Percentiles rank a stretch among this genome's conserved stretches.
phyloP scores from a whole-genome alignment of 2,113 vertebrate species.

The Panthera tigris region DNA sequence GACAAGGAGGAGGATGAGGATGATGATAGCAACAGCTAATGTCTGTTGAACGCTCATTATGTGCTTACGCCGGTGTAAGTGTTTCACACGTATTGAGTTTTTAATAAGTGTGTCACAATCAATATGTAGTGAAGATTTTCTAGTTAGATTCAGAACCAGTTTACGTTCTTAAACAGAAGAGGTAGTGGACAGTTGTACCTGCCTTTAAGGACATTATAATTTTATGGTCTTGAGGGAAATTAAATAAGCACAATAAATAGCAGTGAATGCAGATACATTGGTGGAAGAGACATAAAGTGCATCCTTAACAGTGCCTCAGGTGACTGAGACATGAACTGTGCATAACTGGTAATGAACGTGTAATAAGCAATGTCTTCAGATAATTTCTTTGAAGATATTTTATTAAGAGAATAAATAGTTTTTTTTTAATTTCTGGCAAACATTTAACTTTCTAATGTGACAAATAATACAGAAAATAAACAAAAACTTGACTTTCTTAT shows the following conservation, averaged over 20 bases:
- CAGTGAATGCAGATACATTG: neutral
- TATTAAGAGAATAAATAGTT: constrained; percentile 30
- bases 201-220: constrained; percentile 35
- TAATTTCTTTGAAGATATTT: constrained; percentile 21
- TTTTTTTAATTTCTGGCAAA: neutral
- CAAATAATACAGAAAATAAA: neutral
- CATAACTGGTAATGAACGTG: neutral
- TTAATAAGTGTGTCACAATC: neutral
- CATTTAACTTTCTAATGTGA: constrained; percentile 30
- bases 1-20: neutral
- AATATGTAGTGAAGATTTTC: neutral
- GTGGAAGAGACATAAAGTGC: neutral
- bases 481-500: neutral
- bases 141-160: neutral
- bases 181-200: neutral
- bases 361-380: neutral
- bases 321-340: neutral
- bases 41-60: neutral
- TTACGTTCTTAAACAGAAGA: neutral
- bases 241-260: constrained; percentile 45
- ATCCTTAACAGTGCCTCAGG: neutral
- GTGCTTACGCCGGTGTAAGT: neutral
- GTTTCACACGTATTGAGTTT: neutral
- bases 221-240: constrained; percentile 34
- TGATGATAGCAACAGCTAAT: neutral